Base-by-base conservation (phyloP, 2,113 vertebrate genomes). In the Sterrhoptilus dennistouni region DNA sequence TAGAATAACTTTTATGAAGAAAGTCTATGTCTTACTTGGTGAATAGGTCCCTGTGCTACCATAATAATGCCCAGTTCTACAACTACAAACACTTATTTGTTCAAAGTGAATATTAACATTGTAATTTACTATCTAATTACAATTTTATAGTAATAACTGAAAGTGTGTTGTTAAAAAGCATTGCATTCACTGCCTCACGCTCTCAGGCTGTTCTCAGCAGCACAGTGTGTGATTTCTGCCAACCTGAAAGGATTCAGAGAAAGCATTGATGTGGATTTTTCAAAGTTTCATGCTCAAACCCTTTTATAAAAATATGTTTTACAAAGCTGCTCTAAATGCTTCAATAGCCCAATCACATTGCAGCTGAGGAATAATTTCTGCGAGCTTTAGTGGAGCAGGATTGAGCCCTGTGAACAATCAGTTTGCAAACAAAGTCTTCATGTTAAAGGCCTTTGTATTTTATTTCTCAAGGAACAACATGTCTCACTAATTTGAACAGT, bases 91-190 rank as follows among this genome's bases (percentile, higher is more conserved):
- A 96, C 97, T 97, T 98, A 97, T 98, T 98, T 98, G 97, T 98
- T 98, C 97, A 97, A 97, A 97, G 95, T 96, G 97, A 98, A 98
- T 98, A 98, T 98, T 98, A 98, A 96, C 98, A 97, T 91, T 98
- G 93, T 98, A 98, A 98, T 98, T 98, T 98, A 98, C 97, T 97
- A 98, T 97, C 97, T 98, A 98, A 98, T 98, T 98, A 98, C 94
- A 96, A 97, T 97, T 97, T 95, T 97, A 96, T 96, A 96, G 97
- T 97, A 98, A 97, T 98, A 98, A 98, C 97, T 90, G 96, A 95
- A 97, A 98, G 98, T 92, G 95, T 72, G 96, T 80, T 95, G 95
- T 97, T 97, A 97, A 98, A 97, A 98, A 95, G 25, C 91, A 76
- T 93, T 40, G 23, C 78, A 50, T 92, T 96, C 9, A 0, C 71